These are phyloP conservation scores for Uromys caudimaculatus DNA, from an alignment of 2,797 vertebrate genomes.

Conservation along the genomic window DNA sequence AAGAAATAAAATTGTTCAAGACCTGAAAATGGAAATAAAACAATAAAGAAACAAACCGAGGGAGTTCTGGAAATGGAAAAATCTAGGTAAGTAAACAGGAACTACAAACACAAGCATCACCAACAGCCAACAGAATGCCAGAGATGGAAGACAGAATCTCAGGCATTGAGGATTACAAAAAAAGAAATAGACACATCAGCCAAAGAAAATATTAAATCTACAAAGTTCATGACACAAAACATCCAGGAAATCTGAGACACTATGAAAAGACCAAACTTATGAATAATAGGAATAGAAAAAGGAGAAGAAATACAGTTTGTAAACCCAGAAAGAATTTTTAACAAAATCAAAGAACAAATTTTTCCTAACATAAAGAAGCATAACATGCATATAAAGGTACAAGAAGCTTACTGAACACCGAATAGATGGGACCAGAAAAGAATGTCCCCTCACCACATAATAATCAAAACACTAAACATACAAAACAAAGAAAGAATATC, in stretches of 20 bases:
- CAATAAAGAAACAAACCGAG: not conserved
- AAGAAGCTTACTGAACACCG: no score
- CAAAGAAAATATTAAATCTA: not conserved
- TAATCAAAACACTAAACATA: not conserved
- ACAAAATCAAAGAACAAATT: no score
- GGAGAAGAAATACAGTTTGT: no score
- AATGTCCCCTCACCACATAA: not conserved
- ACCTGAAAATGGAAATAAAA: not conserved
- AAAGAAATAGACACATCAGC: not conserved
- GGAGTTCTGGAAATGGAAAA: not conserved
- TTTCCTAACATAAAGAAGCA: no score
- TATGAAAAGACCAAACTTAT: not conserved
- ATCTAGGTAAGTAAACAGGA: not conserved
- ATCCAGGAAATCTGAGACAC: not conserved
- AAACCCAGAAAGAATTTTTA: no score
- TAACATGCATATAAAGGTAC: no score
- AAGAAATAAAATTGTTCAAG: not conserved
- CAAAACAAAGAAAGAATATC: not conserved
- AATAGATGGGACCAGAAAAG: not conserved
- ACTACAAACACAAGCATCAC: not conserved
- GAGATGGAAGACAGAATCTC: not conserved
- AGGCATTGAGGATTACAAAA: not conserved
- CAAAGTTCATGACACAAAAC: not conserved
- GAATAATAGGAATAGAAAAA: no score
- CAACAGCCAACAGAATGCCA: not conserved